Conservation (phyloP, 2,888 invertebrate species). For the Drosophila siamana region DNA sequence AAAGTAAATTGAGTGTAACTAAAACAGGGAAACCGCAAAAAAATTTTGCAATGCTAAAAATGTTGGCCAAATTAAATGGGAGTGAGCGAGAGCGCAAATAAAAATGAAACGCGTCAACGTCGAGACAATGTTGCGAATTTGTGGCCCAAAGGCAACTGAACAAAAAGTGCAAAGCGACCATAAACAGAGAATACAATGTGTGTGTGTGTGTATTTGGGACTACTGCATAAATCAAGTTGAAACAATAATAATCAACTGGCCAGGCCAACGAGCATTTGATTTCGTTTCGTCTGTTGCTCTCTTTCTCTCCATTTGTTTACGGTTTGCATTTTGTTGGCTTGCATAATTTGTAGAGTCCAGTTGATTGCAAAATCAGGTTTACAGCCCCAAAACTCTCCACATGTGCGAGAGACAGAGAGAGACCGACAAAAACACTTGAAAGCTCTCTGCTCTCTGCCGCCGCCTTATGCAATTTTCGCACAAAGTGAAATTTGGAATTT, state of each 20-base stretch:
- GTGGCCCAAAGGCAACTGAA: conserved; percentile 46
- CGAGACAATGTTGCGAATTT: conserved; percentile 66
- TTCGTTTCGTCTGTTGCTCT: conserved; percentile 26
- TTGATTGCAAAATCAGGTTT: conserved; percentile 65
- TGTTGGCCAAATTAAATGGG: conserved; percentile 47
- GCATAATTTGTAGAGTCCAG: conserved; percentile 61
- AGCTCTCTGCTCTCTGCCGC: conserved; percentile 7
- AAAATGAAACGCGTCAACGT: conserved; percentile 41
- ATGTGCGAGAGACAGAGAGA: neutral
- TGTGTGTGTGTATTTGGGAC: conserved; percentile 24
- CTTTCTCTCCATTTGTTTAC: conserved; percentile 44
- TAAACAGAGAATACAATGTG: conserved; percentile 18
- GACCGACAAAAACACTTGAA: conserved; percentile 12
- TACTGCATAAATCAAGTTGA: conserved; percentile 55
- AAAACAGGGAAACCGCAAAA: conserved; percentile 56
- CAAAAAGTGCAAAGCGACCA: conserved; percentile 35
- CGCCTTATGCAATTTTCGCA: conserved; percentile 68
- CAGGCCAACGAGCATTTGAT: conserved; percentile 54
- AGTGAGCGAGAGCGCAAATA: conserved; percentile 15
- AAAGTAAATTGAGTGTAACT: conserved; percentile 25
- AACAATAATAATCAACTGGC: conserved; percentile 51
- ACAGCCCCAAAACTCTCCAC: conserved; percentile 37
- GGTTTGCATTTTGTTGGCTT: conserved; percentile 47
- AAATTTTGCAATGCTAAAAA: conserved; percentile 53
- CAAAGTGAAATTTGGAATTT: conserved; percentile 65